Percentiles rank a stretch among this genome's conserved stretches.
Conservation (phyloP, 2,797 vertebrate genomes). For the Novumbra hubbsi region DNA sequence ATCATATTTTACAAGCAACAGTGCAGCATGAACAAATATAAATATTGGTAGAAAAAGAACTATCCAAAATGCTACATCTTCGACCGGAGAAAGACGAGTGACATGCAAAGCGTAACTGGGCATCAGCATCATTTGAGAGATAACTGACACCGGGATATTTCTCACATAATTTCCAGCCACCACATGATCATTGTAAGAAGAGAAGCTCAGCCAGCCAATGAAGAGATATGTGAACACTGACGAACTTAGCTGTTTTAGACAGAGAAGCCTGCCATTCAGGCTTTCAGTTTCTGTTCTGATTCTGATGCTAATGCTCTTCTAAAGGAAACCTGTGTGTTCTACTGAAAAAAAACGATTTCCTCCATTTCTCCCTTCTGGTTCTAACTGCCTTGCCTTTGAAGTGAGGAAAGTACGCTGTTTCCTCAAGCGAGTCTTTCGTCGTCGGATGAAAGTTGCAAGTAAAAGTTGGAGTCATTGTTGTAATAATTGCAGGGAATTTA, state of each 20-base stretch:
- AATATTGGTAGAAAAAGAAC: background rate
- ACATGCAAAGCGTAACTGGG: conserved; percentile 40
- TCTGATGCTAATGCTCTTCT: conserved; percentile 20
- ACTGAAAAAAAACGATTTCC: background rate
- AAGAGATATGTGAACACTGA: conserved; percentile 29
- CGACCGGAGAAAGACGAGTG: background rate
- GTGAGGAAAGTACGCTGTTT: background rate
- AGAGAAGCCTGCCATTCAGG: conserved; percentile 10
- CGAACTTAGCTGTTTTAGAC: conserved; percentile 24
- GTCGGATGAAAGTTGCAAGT: background rate
- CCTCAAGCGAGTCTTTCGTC: background rate
- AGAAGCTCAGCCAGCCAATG: conserved; percentile 29
- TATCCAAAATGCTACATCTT: background rate
- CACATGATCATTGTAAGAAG: conserved; percentile 24
- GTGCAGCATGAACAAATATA: too few species aligned
- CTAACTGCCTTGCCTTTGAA: conserved; percentile 17
- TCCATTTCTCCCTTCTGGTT: conserved; percentile 8
- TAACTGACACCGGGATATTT: conserved; percentile 49
- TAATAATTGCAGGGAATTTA: conserved; percentile 2
- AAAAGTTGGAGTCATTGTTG: conserved; percentile 3
- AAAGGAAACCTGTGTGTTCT: background rate
- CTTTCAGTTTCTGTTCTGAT: conserved; percentile 15
- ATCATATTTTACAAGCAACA: too few species aligned
- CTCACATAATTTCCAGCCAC: conserved; percentile 52
- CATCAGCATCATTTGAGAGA: conserved; percentile 57